These are phyloP conservation scores for Drosophila lini DNA, from an alignment of 1,140 invertebrate species.

Conservation along the genomic window DNA sequence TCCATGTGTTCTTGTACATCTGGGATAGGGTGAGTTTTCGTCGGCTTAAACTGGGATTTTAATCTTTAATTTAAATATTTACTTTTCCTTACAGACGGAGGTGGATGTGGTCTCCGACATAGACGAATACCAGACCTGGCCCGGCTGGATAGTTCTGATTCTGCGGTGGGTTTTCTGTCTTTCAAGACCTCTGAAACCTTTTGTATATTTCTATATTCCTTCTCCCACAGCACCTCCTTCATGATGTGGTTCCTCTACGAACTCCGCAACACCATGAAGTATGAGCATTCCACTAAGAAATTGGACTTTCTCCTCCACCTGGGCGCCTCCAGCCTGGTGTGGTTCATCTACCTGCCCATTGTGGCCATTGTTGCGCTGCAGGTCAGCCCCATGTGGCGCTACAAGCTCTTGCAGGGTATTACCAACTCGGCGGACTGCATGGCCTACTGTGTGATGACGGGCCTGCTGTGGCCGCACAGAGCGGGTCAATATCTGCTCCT, in stretches of 20 bases:
- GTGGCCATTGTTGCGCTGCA: slow-evolving; percentile 96
- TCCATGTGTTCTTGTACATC: slow-evolving; percentile 96
- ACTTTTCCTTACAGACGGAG: slow-evolving; percentile 89
- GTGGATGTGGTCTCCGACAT: slow-evolving; percentile 98
- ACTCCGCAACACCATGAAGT: slow-evolving; percentile 95
- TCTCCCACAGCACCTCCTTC: slow-evolving; percentile 90
- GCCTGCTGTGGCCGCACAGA: slow-evolving; percentile 95
- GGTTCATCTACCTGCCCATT: slow-evolving; percentile 98
- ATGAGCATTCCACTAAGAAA: slow-evolving; percentile 95
- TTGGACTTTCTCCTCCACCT: slow-evolving; percentile 97
- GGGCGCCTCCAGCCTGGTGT: slow-evolving; percentile 97
- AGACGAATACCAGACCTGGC: slow-evolving; percentile 98
- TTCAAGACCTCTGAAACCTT: no score
- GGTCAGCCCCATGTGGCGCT: slow-evolving; percentile 97
- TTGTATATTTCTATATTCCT: not conserved
- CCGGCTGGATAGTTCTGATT: slow-evolving; percentile 95
- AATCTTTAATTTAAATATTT: not conserved
- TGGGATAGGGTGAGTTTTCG: slow-evolving; percentile 94
- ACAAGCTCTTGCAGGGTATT: slow-evolving; percentile 96
- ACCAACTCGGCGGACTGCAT: slow-evolving; percentile 97
- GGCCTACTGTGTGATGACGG: slow-evolving; percentile 96
- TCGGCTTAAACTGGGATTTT: no score
- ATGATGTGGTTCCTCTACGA: slow-evolving; percentile 98
- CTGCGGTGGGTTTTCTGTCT: slow-evolving; percentile 56
- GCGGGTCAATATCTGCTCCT: slow-evolving; percentile 95